Conservation (phyloP, 2,888 invertebrate genomes). For the Nematopogon swammerdamellus region DNA sequence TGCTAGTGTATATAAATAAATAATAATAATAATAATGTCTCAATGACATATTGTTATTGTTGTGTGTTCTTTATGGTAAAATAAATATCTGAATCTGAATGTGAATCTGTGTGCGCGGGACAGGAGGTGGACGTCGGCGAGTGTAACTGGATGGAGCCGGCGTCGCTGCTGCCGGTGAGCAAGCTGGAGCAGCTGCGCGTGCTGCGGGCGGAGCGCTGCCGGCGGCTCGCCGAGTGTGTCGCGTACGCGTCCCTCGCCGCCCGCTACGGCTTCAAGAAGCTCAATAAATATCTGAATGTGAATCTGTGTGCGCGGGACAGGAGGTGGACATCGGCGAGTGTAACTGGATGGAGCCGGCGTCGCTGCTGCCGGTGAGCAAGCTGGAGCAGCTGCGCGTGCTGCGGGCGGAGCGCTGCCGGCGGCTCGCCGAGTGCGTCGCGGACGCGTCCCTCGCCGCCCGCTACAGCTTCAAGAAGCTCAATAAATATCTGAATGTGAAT, state of each 20-base stretch:
- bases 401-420: slow-evolving; percentile 61
- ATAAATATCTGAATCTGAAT: no score
- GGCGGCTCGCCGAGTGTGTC: slow-evolving; percentile 64
- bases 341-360: slow-evolving; percentile 71
- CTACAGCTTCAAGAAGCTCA: slow-evolving; percentile 64
- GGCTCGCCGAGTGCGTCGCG: slow-evolving; percentile 68
- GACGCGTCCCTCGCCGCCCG: slow-evolving; percentile 73
- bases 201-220: slow-evolving; percentile 63
- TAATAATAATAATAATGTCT: no score
- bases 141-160: slow-evolving; percentile 72
- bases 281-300: no score
- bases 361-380: slow-evolving; percentile 71
- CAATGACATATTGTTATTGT: no score
- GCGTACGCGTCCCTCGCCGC: slow-evolving; percentile 75
- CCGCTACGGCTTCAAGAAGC: slow-evolving; percentile 63
- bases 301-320: no score
- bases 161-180: slow-evolving; percentile 68
- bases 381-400: slow-evolving; percentile 59
- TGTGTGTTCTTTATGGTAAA: no score
- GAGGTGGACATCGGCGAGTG: slow-evolving; percentile 69
- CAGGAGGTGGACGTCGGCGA: slow-evolving; percentile 68
- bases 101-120: no score
- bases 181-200: slow-evolving; percentile 62
- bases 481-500: no score
- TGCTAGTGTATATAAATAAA: no score